These are phyloP conservation scores for Stichopus chloronotus DNA, from an alignment of 35 echinoderm and acorn worm species.

Conservation along the genomic window DNA sequence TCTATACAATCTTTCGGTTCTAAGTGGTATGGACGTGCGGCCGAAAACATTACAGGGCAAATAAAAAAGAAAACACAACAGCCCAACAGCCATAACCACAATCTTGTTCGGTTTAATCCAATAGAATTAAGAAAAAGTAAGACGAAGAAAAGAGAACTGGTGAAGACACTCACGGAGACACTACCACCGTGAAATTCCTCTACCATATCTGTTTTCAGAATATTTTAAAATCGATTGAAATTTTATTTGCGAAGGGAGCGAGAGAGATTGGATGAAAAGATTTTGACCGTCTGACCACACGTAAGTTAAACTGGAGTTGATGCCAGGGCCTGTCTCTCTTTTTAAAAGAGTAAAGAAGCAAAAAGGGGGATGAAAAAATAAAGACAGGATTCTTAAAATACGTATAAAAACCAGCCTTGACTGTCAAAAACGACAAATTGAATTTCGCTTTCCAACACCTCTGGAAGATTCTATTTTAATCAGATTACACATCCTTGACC, in stretches of 20 bases:
- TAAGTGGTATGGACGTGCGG: background rate
- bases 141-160: background rate
- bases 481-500: background rate
- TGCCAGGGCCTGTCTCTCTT: background rate
- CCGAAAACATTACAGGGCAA: background rate
- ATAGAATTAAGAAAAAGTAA: background rate
- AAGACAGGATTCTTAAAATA: background rate
- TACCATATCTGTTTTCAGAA: slow-evolving; percentile 33
- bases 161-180: background rate
- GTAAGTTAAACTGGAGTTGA: background rate
- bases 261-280: background rate
- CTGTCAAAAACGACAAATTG: slow-evolving; percentile 8
- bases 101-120: background rate
- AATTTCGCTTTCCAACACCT: slow-evolving; percentile 39
- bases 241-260: background rate
- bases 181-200: background rate
- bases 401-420: background rate
- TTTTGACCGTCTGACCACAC: slow-evolving; percentile 11
- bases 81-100: background rate
- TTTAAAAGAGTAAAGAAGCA: background rate
- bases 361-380: background rate
- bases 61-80: background rate
- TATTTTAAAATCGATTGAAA: slow-evolving; percentile 30
- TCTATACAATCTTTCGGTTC: background rate
- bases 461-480: background rate